Conservation (phyloP, 1,140 invertebrate genomes). For the Drosophila oshimai region DNA sequence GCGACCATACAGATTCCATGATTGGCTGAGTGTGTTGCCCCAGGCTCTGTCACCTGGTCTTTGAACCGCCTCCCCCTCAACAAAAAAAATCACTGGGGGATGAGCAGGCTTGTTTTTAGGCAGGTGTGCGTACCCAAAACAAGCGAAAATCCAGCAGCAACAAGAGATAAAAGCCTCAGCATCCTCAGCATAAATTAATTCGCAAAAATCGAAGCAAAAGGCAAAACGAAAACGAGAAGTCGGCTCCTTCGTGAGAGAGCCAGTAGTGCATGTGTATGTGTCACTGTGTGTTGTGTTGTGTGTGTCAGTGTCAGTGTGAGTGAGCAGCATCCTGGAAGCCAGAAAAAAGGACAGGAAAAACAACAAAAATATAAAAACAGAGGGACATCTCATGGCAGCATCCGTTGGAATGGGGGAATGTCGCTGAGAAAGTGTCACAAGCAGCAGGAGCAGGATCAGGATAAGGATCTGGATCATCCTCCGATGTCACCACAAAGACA, state of each 20-base stretch:
- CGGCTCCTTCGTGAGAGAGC: constrained; percentile 22
- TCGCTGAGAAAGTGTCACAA: constrained; percentile 5
- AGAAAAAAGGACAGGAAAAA: constrained; percentile 18
- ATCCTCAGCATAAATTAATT: constrained; percentile 16
- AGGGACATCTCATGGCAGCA: background rate
- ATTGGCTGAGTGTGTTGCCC: constrained; percentile 25
- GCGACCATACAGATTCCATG: too few species aligned
- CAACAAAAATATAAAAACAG: constrained; percentile 26
- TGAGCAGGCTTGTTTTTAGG: constrained; percentile 15
- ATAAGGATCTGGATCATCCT: constrained; percentile 10
- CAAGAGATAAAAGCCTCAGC: background rate
- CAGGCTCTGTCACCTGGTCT: constrained; percentile 31
- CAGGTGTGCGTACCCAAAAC: background rate
- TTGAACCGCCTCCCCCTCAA: background rate
- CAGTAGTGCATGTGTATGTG: constrained; percentile 11
- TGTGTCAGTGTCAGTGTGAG: constrained; percentile 33
- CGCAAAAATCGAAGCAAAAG: constrained; percentile 14
- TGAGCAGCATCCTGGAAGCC: constrained; percentile 47
- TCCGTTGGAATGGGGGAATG: constrained; percentile 25
- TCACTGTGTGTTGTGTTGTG: constrained; percentile 1
- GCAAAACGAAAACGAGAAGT: constrained; percentile 6
- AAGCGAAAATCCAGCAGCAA: background rate
- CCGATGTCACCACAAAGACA: constrained; percentile 23
- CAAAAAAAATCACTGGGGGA: background rate
- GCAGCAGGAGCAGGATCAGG: constrained; percentile 4